Evolutionary conservation across 2,113 vertebrate genomes (phyloP).

Genomic region (Leptodactylus fuscus): DNA sequence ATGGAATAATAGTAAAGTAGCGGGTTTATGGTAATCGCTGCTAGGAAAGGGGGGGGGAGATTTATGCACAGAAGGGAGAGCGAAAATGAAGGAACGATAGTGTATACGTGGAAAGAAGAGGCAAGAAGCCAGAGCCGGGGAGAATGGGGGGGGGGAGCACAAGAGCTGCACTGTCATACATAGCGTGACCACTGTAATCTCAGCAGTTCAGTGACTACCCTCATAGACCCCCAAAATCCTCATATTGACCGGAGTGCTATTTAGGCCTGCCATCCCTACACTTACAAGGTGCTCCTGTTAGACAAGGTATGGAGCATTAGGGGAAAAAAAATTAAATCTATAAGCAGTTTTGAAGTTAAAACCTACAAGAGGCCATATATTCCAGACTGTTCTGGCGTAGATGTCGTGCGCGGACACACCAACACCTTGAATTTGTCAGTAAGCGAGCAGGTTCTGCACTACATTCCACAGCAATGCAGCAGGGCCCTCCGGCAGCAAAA

Average conservation of each 20-base stretch:
- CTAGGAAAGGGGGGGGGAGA: neutral
- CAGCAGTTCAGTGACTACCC: neutral
- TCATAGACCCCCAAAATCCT: neutral
- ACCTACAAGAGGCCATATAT: neutral
- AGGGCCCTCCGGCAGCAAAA: constrained; percentile 39
- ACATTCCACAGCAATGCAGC: neutral
- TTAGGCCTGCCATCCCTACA: neutral
- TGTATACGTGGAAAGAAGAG: constrained; percentile 40
- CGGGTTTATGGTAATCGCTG: constrained; percentile 14
- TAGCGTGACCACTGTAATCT: no score
- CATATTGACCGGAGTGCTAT: neutral
- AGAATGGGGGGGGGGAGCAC: no score
- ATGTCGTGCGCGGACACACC: no score
- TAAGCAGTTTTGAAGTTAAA: no score
- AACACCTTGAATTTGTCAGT: neutral
- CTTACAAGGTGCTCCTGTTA: neutral
- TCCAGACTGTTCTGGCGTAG: neutral
- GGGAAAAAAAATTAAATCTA: neutral
- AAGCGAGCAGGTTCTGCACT: neutral
- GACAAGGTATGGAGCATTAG: neutral
- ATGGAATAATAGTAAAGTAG: neutral
- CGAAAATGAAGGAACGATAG: neutral
- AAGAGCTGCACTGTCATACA: no score
- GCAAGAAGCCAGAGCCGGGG: constrained; percentile 24
- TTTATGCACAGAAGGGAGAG: neutral